A percentile compares a stretch with the other conserved stretches of the same genome.
phyloP scores from a whole-genome alignment of 1,140 invertebrate genomes.

The Neotoxoptera formosana region DNA sequence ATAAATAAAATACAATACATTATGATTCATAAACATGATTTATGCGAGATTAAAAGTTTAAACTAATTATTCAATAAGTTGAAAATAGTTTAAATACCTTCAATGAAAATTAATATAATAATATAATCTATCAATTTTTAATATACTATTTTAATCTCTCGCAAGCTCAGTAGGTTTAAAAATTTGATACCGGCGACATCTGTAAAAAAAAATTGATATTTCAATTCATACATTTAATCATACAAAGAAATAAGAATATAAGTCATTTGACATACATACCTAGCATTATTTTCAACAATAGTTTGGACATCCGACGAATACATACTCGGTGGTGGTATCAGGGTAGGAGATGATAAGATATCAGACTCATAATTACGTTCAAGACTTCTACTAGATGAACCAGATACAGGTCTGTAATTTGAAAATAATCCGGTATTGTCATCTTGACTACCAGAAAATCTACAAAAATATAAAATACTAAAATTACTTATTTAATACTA shows the following conservation, averaged over 20 bases:
- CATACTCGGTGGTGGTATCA: conserved; percentile 45
- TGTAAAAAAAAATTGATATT: conserved; percentile 12
- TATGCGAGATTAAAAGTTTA: not conserved
- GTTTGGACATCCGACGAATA: conserved; percentile 51
- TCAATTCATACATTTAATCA: not conserved
- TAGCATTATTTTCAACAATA: conserved; percentile 54
- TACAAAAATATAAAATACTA: not conserved
- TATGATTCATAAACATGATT: conserved; percentile 4
- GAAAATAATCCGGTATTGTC: conserved; percentile 47
- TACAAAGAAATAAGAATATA: not conserved
- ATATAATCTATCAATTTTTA: conserved; percentile 3
- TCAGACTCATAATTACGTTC: conserved; percentile 54
- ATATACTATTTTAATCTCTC: conserved; percentile 35
- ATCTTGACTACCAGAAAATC: conserved; percentile 52
- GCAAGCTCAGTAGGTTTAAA: conserved; percentile 53
- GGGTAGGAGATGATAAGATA: conserved; percentile 38
- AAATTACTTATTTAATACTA: not conserved
- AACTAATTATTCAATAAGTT: not conserved
- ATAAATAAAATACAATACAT: not conserved
- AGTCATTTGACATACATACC: not conserved
- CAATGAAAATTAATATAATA: not conserved
- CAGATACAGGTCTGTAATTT: conserved; percentile 39
- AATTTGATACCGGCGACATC: conserved; percentile 51
- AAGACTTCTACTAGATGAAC: conserved; percentile 50
- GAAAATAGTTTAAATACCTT: not conserved